Evolutionary conservation across 2,797 vertebrate species (phyloP), one percentile per base, ranked within the genome.

Genomic region (Pitangus sulphuratus): DNA sequence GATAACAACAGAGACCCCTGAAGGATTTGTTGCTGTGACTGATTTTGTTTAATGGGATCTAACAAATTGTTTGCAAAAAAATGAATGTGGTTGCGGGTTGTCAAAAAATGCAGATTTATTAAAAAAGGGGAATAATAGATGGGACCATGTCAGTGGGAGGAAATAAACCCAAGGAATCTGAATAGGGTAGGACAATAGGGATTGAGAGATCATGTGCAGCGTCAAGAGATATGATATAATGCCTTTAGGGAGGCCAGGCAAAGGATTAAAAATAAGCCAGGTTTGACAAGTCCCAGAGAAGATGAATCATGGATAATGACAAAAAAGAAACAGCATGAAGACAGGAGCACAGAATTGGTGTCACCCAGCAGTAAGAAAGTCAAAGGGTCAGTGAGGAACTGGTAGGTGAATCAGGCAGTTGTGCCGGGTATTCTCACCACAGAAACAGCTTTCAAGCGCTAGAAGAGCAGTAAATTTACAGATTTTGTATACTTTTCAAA

Each of bases 211-310:
- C 88, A 88, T 82, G 31, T 82, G 57, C 54, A 35, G 47, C 80
- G 93, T 60, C 93, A 92, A 80, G 88, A 94, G 94, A 95, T 35
- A 66, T 90, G 91, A 95, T 91, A 87, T 22, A 93, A 82, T 45
- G 90, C 56, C 92, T 82, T 86, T 45, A 31, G 88, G 83, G 90
- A 95, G 76, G 80, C 54, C 74, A 28, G 70, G 93, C 25, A 90
- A 60, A 91, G 71, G 77, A 95, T 95, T 95, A 82, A 95, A 95
- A 92, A 94, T 94, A 95, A 89, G 78, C 94, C 71, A 79, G 76
- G 47, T 96, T 80, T 90, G 94, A 95, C 92, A 90, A 92, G 92
- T 82, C 70, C 2, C 57, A 79, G 71, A 8, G 88, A 95, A 76
- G 92, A 95, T 94, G 80, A 95, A 94, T 95, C 91, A 84, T 25